Conservation (phyloP, 2,888 invertebrate genomes). For the Caenorhabditis sp. region DNA sequence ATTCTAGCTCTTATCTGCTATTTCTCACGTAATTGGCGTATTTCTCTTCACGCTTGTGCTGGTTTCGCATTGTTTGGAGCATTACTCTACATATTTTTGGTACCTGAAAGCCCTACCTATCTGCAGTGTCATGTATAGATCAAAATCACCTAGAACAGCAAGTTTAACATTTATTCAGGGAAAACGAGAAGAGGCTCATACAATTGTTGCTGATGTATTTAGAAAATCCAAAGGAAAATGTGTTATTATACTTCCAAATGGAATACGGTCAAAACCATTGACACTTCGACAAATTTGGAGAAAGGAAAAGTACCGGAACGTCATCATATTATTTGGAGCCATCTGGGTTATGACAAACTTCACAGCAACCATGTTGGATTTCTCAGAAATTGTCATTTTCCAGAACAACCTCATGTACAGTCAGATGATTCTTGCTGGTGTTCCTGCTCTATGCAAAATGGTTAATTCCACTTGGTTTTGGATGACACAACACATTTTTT, state of each 20-base stretch:
- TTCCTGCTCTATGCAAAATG: conserved; percentile 52
- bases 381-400: conserved; percentile 53
- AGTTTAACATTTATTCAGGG: conserved; percentile 31
- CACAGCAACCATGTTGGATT: conserved; percentile 58
- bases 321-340: conserved; percentile 51
- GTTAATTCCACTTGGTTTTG: too few species aligned
- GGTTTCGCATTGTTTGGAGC: conserved; percentile 38
- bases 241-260: conserved; percentile 35
- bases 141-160: not conserved
- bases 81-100: conserved; percentile 40
- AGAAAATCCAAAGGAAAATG: conserved; percentile 48
- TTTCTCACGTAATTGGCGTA: conserved; percentile 57
- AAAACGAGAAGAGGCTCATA: conserved; percentile 25
- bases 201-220: conserved; percentile 27
- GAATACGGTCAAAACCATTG: conserved; percentile 35
- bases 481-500: too few species aligned
- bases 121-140: conserved; percentile 56
- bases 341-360: conserved; percentile 65
- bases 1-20: conserved; percentile 58
- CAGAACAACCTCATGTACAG: conserved; percentile 45
- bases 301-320: conserved; percentile 53
- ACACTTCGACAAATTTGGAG: conserved; percentile 52
- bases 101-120: conserved; percentile 63
- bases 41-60: conserved; percentile 54
- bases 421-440: conserved; percentile 53